These are phyloP conservation scores for Polymixis lichenea DNA, from an alignment of 2,888 invertebrate genomes.

Conservation along the genomic window DNA sequence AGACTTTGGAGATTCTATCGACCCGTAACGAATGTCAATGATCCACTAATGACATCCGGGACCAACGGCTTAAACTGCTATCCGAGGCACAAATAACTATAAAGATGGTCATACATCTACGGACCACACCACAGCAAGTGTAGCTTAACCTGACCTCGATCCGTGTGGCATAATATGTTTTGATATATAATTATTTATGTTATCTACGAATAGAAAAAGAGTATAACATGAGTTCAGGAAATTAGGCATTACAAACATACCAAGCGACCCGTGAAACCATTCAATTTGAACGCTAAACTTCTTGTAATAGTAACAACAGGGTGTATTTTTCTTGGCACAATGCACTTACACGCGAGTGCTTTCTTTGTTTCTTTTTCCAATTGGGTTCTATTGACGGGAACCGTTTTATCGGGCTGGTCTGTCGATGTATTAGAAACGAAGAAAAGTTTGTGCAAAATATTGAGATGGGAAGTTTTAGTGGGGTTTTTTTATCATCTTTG, in stretches of 20 bases:
- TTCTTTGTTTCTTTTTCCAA: conserved; percentile 47
- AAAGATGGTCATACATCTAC: no score
- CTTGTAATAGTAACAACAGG: conserved; percentile 32
- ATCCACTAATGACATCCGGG: no score
- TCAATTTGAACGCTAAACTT: conserved; percentile 38
- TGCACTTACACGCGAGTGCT: conserved; percentile 51
- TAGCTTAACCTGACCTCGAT: no score
- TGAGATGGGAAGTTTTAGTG: not conserved
- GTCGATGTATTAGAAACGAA: conserved; percentile 4
- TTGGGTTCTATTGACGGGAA: conserved; percentile 50
- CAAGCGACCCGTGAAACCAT: conserved; percentile 23
- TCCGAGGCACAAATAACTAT: no score
- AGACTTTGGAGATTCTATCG: no score
- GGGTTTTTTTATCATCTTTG: not conserved
- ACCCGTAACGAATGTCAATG: no score
- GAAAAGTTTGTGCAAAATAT: not conserved
- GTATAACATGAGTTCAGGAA: no score
- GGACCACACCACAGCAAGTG: no score
- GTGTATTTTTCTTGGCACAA: conserved; percentile 59
- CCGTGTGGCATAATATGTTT: no score
- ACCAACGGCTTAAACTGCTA: no score
- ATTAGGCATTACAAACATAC: not conserved
- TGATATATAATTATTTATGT: no score
- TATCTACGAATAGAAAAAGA: no score
- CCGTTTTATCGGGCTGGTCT: conserved; percentile 41